Percentiles rank a stretch among this genome's conserved stretches.
Evolutionary conservation across 2,888 invertebrate species (phyloP).

Genomic region (Spodoptera exigua): DNA sequence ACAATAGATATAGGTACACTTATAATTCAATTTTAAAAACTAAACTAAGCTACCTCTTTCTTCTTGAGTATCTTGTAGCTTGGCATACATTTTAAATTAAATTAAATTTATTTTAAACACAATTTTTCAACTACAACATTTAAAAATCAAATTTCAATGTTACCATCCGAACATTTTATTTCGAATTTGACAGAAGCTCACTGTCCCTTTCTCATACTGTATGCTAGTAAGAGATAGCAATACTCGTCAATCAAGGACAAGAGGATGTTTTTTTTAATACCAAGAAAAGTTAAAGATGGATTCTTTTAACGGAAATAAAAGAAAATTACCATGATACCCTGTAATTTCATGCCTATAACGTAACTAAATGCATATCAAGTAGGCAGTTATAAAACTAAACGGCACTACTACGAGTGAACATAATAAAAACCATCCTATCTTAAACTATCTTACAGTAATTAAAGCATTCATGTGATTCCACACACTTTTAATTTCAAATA

Average conservation of each 20-base stretch:
- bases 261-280: slow-evolving; percentile 2
- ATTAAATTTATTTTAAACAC: too few species aligned
- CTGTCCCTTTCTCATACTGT: neutral
- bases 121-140: too few species aligned
- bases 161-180: too few species aligned
- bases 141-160: too few species aligned
- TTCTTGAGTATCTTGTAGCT: too few species aligned
- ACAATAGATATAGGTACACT: too few species aligned
- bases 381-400: slow-evolving; percentile 63
- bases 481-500: slow-evolving; percentile 71
- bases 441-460: slow-evolving; percentile 87
- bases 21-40: too few species aligned
- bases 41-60: too few species aligned
- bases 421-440: slow-evolving; percentile 61
- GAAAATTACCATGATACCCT: slow-evolving; percentile 80
- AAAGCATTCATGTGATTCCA: slow-evolving; percentile 84
- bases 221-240: neutral
- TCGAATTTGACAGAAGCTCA: neutral
- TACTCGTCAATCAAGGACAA: neutral
- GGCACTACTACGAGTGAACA: slow-evolving; percentile 80
- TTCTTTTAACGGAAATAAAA: slow-evolving; percentile 50
- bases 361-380: slow-evolving; percentile 74
- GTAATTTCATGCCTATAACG: slow-evolving; percentile 82
- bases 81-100: too few species aligned
- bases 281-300: slow-evolving; percentile 26